Conservation (phyloP, 1,140 invertebrate genomes). For the Zophobas atratus region DNA sequence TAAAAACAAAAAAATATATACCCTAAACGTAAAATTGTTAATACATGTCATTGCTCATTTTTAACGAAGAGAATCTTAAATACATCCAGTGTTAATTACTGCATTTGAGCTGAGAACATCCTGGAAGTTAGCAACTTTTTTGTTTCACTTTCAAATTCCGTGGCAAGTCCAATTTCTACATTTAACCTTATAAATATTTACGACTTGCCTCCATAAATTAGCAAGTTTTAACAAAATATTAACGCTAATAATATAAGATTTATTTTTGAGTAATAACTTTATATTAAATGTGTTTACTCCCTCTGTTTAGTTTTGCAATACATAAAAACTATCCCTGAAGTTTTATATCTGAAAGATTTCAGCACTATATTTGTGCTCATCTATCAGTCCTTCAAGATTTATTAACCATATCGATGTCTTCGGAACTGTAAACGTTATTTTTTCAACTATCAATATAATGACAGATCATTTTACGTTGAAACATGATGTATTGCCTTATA, state of each 20-base stretch:
- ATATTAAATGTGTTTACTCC: no score
- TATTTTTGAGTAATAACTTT: neutral
- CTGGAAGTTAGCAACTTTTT: neutral
- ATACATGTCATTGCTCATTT: no score
- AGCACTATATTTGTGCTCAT: neutral
- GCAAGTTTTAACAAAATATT: neutral
- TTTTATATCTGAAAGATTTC: no score
- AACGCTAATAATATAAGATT: neutral
- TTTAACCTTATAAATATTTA: neutral
- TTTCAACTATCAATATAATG: neutral
- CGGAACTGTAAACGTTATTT: neutral
- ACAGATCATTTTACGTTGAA: neutral
- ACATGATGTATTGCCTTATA: neutral
- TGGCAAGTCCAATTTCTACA: neutral
- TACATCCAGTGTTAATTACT: neutral
- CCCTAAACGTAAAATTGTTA: no score
- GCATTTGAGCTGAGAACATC: neutral
- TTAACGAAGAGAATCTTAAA: no score
- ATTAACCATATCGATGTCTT: neutral
- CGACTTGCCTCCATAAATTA: neutral
- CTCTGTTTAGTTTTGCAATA: no score
- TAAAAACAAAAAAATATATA: no score
- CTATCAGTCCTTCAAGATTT: neutral
- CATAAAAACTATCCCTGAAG: no score
- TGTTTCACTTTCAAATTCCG: neutral